Evolutionary conservation across 1,140 invertebrate species (phyloP), one percentile per base, ranked within the genome.

Genomic region (Heliconius nattereri): DNA sequence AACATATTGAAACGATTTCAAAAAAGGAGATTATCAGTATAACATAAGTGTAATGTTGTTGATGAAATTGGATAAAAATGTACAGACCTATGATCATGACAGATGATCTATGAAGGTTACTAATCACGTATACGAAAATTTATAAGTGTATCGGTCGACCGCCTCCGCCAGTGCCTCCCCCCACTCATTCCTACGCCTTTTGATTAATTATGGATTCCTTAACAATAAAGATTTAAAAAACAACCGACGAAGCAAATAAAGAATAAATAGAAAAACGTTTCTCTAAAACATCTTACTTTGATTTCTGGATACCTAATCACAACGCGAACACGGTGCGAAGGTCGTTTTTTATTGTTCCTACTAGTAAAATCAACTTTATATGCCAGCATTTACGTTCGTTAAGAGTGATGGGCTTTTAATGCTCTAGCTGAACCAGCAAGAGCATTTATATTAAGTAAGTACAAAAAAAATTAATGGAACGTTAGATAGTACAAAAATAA

Each of bases 311-410:
- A 45, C 13, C 40, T 45, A 81, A 79, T 81, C 70, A 73, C 60
- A 80, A 75, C 73, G 54, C 74, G 71, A 82, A 79, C 76, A 79
- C 77, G 73, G 71, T 79, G 73, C 73, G 76, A 81, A 84, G 83
- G 83, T 80, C 79, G 75, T 40, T 75, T 83, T 83, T 83, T 84
- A 84, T 85, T 78, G 81, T 85, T 81, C 49, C 76, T 80, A 81
- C 76, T 74, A 75, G 79, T 73, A 81, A 78, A 79, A 71, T 75
- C 60, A 78, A 80, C 75, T 83, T 74, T 81, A 79, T 78, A 78
- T 76, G 81, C 75, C 73, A 54, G 79, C 78, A 6, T 83, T 83
- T 83, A 83, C 78, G 79, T 81, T 66, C 72, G 75, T 77, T 52
- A 60, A 80, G 78, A 83, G 70, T 80, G 70, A 82, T 81, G 76